A percentile compares a stretch with the other conserved stretches of the same genome.
Evolutionary conservation across 2,113 vertebrate species (phyloP).

Genomic region (Gallinago jamesoni): DNA sequence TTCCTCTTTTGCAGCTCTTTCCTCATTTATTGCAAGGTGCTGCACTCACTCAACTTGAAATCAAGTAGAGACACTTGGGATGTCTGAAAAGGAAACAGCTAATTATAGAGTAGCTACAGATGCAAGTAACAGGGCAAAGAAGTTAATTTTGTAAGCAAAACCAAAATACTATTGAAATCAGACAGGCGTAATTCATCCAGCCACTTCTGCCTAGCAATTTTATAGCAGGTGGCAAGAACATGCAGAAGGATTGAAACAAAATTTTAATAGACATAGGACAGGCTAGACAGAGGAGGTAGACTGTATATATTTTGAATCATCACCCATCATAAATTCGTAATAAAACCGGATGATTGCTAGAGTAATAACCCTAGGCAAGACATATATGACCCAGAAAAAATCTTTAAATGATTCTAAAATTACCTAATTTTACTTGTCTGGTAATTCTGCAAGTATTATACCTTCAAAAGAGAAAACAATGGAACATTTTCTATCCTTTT

Average conservation of each 20-base stretch:
- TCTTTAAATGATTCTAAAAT: not conserved
- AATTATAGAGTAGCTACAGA: constrained; percentile 5
- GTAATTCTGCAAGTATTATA: not conserved
- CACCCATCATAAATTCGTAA: not conserved
- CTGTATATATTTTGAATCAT: not conserved
- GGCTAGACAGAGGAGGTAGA: not conserved
- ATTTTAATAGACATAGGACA: not conserved
- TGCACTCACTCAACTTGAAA: not conserved
- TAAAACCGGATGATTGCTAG: not conserved
- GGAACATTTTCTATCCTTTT: not conserved
- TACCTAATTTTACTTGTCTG: not conserved
- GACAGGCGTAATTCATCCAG: not conserved
- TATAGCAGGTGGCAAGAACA: not conserved
- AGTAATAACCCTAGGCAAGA: not conserved
- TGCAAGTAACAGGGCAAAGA: not conserved
- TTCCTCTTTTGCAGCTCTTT: not conserved
- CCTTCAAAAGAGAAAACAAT: not conserved
- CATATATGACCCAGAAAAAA: not conserved
- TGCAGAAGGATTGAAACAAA: not conserved
- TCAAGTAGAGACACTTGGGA: not conserved
- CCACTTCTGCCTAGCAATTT: not conserved
- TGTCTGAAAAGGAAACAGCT: constrained; percentile 5
- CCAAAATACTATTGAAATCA: not conserved
- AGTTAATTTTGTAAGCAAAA: constrained; percentile 31
- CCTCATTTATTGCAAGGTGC: not conserved